Evolutionary conservation across 2,888 invertebrate genomes (phyloP), one percentile per base, ranked within the genome.

Genomic region (Cheilosia grossa): DNA sequence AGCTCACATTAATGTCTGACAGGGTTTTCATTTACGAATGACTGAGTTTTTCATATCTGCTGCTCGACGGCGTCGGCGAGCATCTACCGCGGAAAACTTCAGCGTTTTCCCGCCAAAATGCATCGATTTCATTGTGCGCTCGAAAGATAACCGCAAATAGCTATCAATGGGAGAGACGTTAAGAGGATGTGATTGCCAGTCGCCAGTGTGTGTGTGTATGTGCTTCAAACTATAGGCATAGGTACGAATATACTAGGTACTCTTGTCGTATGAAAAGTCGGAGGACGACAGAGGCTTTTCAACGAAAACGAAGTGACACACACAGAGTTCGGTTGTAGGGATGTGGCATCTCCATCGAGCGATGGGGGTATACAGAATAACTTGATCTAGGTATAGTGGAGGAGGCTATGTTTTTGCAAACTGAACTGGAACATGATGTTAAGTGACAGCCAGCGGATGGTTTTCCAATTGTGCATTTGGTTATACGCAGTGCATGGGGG

Each of bases 391-490:
- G 27, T 27, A 33, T 56, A 33, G 69, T 49, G 21, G 37, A 72
- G 53, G 10, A 61, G 51, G 64, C 53, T 66, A 49, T 72, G 53
- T 72, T 73, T 79, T 78, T 73, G 79, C 82, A 73, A 82, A 73
- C 51, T 82, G 67, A 82, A 79, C 82, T 69, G 79, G 63, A 82
- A 73, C 82, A 79, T 79, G 79, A 82, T 82, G 79, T 82, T 79
- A 82, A 82, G 79, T 82, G 82, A 82, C 82, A 79, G 56, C 67
- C 79, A 40, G 67, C 67, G 82, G 79, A 82, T 82, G 82, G 78
- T 79, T 82, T 82, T 82, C 67, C 79, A 67, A 79, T 82, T 82
- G 79, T 79, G 82, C 82, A 82, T 82, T 82, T 78, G 82, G 53
- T 72, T 72, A 58, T 40, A 37, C 37, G 24, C 54, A 61, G 33